Evolutionary conservation across 1,140 invertebrate species (phyloP).

Genomic region (Drosophila pandora): DNA sequence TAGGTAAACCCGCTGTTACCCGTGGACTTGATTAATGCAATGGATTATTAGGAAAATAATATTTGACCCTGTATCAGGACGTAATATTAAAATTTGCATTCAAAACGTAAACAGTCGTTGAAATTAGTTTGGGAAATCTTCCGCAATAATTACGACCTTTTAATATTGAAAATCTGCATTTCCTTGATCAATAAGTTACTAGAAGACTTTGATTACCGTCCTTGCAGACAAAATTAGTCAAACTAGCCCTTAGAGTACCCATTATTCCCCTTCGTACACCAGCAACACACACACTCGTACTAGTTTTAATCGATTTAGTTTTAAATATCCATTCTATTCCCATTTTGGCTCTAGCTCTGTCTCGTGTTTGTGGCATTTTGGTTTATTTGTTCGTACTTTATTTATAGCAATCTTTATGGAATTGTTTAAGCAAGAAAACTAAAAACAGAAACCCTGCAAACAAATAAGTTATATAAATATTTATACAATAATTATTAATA

Average conservation of each 20-base stretch:
- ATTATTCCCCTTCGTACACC: conserved; percentile 3
- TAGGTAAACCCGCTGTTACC: not conserved
- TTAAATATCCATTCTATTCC: conserved; percentile 37
- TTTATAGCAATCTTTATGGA: conserved; percentile 46
- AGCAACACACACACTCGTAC: conserved; percentile 4
- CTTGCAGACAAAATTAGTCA: conserved; percentile 17
- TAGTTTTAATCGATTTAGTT: conserved; percentile 25
- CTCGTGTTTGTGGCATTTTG: conserved; percentile 59
- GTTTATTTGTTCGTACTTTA: conserved; percentile 38
- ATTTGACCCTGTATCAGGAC: not conserved
- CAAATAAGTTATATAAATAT: conserved; percentile 68
- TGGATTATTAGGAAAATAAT: not conserved
- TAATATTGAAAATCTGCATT: not conserved
- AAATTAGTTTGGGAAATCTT: not conserved
- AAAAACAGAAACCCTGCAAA: conserved; percentile 45
- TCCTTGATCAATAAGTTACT: conserved; percentile 12
- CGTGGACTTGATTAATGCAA: too few species aligned
- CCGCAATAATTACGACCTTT: not conserved
- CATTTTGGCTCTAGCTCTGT: conserved; percentile 40
- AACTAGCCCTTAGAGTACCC: conserved; percentile 12
- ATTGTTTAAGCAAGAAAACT: conserved; percentile 52
- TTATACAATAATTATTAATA: conserved; percentile 76
- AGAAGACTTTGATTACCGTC: conserved; percentile 10
- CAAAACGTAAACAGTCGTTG: too few species aligned
- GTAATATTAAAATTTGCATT: not conserved